phyloP scores from a whole-genome alignment of 2,888 invertebrate genomes.

The Aethes cnicana region DNA sequence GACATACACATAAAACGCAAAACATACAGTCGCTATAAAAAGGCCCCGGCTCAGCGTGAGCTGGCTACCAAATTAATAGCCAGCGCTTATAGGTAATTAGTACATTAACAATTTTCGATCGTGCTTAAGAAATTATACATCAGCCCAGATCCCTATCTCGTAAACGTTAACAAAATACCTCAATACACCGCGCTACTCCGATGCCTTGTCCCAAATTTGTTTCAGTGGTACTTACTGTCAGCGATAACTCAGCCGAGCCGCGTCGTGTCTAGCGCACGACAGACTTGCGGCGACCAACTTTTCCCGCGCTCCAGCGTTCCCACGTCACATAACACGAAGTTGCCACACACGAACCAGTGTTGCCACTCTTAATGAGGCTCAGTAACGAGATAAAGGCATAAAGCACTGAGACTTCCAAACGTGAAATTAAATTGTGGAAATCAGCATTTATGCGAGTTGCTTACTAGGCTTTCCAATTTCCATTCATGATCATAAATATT shows the following conservation, averaged over 20 bases:
- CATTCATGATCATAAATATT: background rate
- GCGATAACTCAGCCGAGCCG: slow-evolving; percentile 13
- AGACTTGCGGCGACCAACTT: slow-evolving; percentile 22
- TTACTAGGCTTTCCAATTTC: background rate
- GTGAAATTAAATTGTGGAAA: slow-evolving; percentile 14
- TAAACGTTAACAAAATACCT: background rate
- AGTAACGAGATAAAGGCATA: slow-evolving; percentile 10
- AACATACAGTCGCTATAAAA: too few relatives aligned
- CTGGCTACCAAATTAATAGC: too few relatives aligned
- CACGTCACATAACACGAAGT: slow-evolving; percentile 3
- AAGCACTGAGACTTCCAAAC: slow-evolving; percentile 6
- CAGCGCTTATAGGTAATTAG: too few relatives aligned
- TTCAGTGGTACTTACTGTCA: slow-evolving; percentile 21
- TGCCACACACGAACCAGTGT: slow-evolving; percentile 18
- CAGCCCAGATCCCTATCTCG: too few relatives aligned
- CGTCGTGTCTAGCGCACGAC: slow-evolving; percentile 3
- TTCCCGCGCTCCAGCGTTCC: slow-evolving; percentile 16
- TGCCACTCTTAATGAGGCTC: slow-evolving; percentile 26
- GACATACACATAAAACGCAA: too few relatives aligned
- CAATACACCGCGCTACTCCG: background rate
- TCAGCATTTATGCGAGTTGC: slow-evolving; percentile 20
- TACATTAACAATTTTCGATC: too few relatives aligned
- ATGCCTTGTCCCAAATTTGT: background rate
- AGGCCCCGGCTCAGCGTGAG: too few relatives aligned
- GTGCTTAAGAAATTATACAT: too few relatives aligned